Evolutionary conservation across 2,113 vertebrate species (phyloP), one percentile per base, ranked within the genome.

Genomic region (Semicossyphus pulcher): DNA sequence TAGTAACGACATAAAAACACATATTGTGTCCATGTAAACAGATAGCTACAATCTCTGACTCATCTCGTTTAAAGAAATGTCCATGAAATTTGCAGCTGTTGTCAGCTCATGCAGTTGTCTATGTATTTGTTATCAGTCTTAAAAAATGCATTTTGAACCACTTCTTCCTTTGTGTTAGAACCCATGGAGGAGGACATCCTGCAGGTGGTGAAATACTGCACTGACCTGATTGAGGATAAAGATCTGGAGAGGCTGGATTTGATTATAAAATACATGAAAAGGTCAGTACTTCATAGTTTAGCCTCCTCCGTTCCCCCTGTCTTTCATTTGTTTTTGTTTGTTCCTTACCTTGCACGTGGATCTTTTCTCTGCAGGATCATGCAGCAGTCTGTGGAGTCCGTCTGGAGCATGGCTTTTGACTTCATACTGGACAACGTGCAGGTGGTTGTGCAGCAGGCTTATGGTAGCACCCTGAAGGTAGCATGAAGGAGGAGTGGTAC

Each of bases 331-430:
- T 45, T 7, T 3, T 6, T 26, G 57, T 20, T 65, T 2, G 3
- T 32, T 29, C 10, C 3, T 36, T n/a, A 5, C 18, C 10, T 9
- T 34, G n/a, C n/a, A 5, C 4, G 3, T 31, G 26, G 10, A 3
- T 42, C 5, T 16, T 53, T 36, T 21, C 25, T 44, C 70, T 53
- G 20, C 86, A 99, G 98, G 93, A 86, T 99, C 80, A 99, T 98
- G 97, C 97, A 98, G 92, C 95, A 96, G 89, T 98, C 98, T 0
- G 94, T 95, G 86, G 98, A 99, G 91, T 99, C 98, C 0, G 97
- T 99, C 69, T 99, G 98, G 98, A 97, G 96, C 56, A 99, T 98
- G 97, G 97, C 98, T 59, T 99, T 99, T 86, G 98, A 99, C 92
- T 99, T 99, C 93, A 98, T 99, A 93, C 93, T 99, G 60, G 98